phyloP scores from a whole-genome alignment of 2,888 invertebrate species.

The Diarsia rubi region DNA sequence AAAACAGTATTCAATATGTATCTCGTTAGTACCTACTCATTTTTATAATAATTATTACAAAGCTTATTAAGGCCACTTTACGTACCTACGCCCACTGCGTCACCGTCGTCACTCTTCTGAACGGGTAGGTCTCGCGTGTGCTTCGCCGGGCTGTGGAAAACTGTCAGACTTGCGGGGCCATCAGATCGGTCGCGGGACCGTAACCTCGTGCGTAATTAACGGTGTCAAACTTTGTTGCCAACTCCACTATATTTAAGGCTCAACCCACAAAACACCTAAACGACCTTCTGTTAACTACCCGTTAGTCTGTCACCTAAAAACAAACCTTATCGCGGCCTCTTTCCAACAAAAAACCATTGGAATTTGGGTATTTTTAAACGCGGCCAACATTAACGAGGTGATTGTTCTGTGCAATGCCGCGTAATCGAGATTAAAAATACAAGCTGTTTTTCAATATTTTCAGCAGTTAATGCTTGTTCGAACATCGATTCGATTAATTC shows the following conservation, averaged over 20 bases:
- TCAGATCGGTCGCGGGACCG: constrained; percentile 48
- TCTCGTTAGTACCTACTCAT: not conserved
- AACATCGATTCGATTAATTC: constrained; percentile 46
- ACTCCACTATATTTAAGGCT: constrained; percentile 49
- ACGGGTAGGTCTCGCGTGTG: constrained; percentile 7
- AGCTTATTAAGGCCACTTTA: constrained; percentile 12
- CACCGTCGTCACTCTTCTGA: constrained; percentile 7
- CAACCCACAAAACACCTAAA: constrained; percentile 42
- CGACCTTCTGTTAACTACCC: constrained; percentile 43
- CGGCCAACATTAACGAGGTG: constrained; percentile 32
- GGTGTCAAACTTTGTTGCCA: constrained; percentile 54
- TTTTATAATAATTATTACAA: constrained; percentile 2
- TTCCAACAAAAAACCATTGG: constrained; percentile 5
- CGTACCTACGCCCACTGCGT: not conserved
- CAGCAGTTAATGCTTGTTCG: constrained; percentile 48
- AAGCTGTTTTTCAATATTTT: constrained; percentile 43
- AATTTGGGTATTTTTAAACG: constrained; percentile 23
- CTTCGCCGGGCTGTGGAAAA: constrained; percentile 16
- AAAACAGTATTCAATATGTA: constrained; percentile 4
- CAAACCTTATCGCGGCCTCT: constrained; percentile 14
- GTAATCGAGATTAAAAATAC: constrained; percentile 50
- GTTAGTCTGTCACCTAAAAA: constrained; percentile 35
- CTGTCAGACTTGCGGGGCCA: constrained; percentile 44
- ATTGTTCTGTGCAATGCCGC: constrained; percentile 28
- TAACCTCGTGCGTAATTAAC: constrained; percentile 55